A percentile compares a stretch with the other conserved stretches of the same genome.
phyloP scores from a whole-genome alignment of 2,113 vertebrate species.

The Pelecanus crispus region DNA sequence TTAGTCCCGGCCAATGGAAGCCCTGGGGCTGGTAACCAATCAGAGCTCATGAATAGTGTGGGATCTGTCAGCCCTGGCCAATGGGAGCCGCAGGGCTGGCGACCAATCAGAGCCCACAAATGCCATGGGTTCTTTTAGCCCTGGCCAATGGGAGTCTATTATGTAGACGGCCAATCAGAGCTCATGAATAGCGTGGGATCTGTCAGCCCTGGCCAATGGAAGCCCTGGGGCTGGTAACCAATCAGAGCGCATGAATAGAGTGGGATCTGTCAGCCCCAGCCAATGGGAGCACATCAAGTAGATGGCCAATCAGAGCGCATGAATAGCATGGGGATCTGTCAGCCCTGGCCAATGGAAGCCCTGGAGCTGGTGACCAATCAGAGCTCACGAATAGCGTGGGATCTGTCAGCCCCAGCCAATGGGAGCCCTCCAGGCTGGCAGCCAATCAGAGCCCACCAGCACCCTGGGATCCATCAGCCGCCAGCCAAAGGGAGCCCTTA shows the following conservation, averaged over 20 bases:
- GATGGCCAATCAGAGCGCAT: background rate
- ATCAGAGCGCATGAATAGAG: rapidly evolving
- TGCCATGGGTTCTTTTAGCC: too few species aligned
- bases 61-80: background rate
- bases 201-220: too few species aligned
- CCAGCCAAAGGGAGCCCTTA: background rate
- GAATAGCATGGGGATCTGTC: rapidly evolving
- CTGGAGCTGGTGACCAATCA: too few species aligned
- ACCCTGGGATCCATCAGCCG: background rate
- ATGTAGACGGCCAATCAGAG: too few species aligned
- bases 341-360: background rate
- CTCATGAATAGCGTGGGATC: too few species aligned
- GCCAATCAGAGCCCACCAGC: background rate
- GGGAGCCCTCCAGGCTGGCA: background rate
- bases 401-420: background rate
- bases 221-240: too few species aligned
- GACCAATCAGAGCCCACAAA: background rate
- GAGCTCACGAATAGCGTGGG: rapidly evolving
- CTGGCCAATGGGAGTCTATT: too few species aligned
- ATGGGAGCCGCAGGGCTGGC: background rate
- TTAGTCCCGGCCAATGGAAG: too few species aligned
- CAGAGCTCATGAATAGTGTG: rapidly evolving
- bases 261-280: too few species aligned
- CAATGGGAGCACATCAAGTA: too few species aligned
- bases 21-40: too few species aligned